Evolutionary conservation across 2,113 vertebrate genomes (phyloP).

Genomic region (Xenopus tropicalis): DNA sequence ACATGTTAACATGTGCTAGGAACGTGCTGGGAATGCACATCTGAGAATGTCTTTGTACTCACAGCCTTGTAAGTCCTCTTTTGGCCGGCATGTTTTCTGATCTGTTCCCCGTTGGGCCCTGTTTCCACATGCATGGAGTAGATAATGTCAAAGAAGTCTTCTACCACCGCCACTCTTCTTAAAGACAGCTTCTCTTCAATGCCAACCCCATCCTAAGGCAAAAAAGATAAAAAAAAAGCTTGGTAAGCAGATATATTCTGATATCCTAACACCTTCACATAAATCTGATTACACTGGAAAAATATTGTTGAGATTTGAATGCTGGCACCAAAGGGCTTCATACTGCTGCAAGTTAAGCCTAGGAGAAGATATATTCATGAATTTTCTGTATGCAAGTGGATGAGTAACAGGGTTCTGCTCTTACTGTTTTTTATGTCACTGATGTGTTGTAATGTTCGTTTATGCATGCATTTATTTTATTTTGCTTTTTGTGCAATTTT

Average conservation of each 20-base stretch:
- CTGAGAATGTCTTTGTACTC: conserved; percentile 54
- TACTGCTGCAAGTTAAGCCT: neutral
- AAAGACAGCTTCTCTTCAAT: conserved; percentile 78
- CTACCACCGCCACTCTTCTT: conserved; percentile 75
- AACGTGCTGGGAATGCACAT: no score
- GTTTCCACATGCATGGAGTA: conserved; percentile 85
- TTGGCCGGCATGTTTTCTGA: conserved; percentile 79
- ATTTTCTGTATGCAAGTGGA: neutral
- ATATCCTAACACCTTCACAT: neutral
- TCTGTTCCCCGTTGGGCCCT: conserved; percentile 79
- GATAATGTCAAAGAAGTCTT: conserved; percentile 84
- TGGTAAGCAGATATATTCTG: conserved; percentile 40
- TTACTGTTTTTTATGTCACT: no score
- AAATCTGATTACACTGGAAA: conserved; percentile 37
- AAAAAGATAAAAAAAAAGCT: conserved; percentile 44
- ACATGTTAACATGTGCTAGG: no score
- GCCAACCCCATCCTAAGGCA: conserved; percentile 73
- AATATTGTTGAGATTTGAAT: conserved; percentile 38
- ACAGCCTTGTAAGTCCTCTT: conserved; percentile 83
- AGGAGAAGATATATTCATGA: neutral
- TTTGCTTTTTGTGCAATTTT: neutral
- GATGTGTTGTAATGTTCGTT: neutral
- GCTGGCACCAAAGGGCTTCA: neutral
- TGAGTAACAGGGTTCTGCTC: no score
- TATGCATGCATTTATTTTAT: neutral